Evolutionary conservation across 2,797 vertebrate genomes (phyloP).

Genomic region (Premnoplex brunnescens): DNA sequence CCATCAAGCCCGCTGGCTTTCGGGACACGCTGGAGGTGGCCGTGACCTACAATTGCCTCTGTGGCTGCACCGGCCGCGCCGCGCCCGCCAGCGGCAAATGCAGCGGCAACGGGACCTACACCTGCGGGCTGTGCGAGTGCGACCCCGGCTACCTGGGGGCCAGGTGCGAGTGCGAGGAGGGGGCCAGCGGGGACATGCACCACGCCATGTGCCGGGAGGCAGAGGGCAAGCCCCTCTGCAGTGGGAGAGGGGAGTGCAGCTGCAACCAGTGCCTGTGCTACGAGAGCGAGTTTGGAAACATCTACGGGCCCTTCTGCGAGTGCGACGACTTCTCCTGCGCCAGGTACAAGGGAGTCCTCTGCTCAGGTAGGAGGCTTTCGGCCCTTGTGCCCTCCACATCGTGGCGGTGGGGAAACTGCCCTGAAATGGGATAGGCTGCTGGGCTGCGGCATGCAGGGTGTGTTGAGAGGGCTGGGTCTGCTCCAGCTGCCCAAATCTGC

Average conservation of each 20-base stretch:
- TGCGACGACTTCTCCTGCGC: conserved; percentile 98
- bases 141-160: conserved; percentile 88
- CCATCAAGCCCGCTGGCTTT: conserved; percentile 93
- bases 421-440: background rate
- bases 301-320: conserved; percentile 96
- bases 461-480: fast-evolving
- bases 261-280: conserved; percentile 96
- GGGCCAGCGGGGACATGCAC: conserved; percentile 77
- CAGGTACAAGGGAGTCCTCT: conserved; percentile 93
- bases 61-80: conserved; percentile 78
- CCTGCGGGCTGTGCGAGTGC: conserved; percentile 89
- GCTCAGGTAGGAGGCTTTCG: conserved; percentile 85
- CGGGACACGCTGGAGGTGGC: conserved; percentile 89
- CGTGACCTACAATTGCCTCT: conserved; percentile 86
- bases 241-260: conserved; percentile 92
- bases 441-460: background rate
- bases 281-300: conserved; percentile 95
- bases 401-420: fast-evolving
- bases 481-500: fast-evolving
- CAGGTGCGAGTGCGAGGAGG: conserved; percentile 91
- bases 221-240: conserved; percentile 92
- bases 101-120: conserved; percentile 85
- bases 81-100: conserved; percentile 83
- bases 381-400: fast-evolving
- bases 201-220: conserved; percentile 89